phyloP scores from a whole-genome alignment of 2,888 invertebrate species.

The Hyposoter didymator region DNA sequence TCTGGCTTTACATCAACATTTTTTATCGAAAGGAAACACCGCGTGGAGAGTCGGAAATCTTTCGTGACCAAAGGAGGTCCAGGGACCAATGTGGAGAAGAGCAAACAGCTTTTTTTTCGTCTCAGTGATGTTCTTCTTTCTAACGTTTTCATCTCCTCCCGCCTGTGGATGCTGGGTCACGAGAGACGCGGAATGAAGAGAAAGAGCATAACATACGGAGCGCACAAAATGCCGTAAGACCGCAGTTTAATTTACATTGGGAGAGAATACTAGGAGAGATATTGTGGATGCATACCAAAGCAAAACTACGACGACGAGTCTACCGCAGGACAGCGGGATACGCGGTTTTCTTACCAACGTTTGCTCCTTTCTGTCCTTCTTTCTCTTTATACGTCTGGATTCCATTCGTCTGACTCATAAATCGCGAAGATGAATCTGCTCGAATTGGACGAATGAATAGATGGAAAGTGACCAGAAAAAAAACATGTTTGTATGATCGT shows the following conservation, averaged over 20 bases:
- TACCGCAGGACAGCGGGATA: slow-evolving; percentile 59
- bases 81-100: slow-evolving; percentile 24
- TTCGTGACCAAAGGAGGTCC: slow-evolving; percentile 17
- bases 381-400: slow-evolving; percentile 14
- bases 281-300: slow-evolving; percentile 48
- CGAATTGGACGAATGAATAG: slow-evolving; percentile 38
- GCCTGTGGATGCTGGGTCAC: slow-evolving; percentile 30
- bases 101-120: slow-evolving; percentile 38
- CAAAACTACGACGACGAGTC: slow-evolving; percentile 48
- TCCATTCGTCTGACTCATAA: slow-evolving; percentile 35
- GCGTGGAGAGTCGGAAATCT: slow-evolving; percentile 15
- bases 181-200: slow-evolving; percentile 51
- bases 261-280: slow-evolving; percentile 19
- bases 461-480: slow-evolving; percentile 39
- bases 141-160: slow-evolving; percentile 75
- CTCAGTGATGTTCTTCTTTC: slow-evolving; percentile 64
- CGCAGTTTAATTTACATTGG: slow-evolving; percentile 72
- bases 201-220: slow-evolving; percentile 46
- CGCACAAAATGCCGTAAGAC: slow-evolving; percentile 62
- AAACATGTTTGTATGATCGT: slow-evolving; percentile 20
- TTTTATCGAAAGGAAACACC: slow-evolving; percentile 51
- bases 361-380: slow-evolving; percentile 1
- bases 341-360: slow-evolving; percentile 54
- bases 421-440: slow-evolving; percentile 44
- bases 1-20: slow-evolving; percentile 37